Evolutionary conservation across 2,113 vertebrate genomes (phyloP).

Genomic region (Phylloscopus trochiloides): DNA sequence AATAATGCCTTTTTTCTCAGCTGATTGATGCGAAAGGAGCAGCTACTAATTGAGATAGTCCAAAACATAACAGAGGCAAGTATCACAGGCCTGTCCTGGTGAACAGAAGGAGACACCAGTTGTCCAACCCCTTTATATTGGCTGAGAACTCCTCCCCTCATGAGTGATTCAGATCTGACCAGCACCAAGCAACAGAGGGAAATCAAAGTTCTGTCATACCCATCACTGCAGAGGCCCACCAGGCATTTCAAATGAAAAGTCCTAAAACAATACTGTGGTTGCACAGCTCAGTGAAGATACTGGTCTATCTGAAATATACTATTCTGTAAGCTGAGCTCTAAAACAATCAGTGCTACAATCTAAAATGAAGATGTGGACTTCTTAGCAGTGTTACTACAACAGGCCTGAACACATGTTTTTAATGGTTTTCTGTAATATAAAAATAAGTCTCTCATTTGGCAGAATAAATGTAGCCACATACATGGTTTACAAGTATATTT

Average conservation of each 20-base stretch:
- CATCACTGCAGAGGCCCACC: not conserved
- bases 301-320: not conserved
- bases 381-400: not conserved
- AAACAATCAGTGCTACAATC: not conserved
- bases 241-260: not conserved
- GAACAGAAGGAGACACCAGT: not conserved
- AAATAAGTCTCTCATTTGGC: not conserved
- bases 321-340: not conserved
- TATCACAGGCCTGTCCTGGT: not conserved
- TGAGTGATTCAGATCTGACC: not conserved
- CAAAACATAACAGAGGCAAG: not conserved
- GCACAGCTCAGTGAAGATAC: not conserved
- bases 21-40: not conserved
- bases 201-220: not conserved
- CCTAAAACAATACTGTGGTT: not conserved
- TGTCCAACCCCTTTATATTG: not conserved
- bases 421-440: not conserved
- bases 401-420: not conserved
- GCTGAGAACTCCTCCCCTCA: not conserved
- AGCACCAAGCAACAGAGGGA: not conserved
- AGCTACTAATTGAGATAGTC: not conserved
- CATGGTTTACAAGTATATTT: not conserved
- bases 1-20: not conserved
- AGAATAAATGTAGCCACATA: not conserved
- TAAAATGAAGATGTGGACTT: not conserved